Evolutionary conservation across 2,797 vertebrate species (phyloP), one percentile per base, ranked within the genome.

Genomic region (Rhinichthys osculus): DNA sequence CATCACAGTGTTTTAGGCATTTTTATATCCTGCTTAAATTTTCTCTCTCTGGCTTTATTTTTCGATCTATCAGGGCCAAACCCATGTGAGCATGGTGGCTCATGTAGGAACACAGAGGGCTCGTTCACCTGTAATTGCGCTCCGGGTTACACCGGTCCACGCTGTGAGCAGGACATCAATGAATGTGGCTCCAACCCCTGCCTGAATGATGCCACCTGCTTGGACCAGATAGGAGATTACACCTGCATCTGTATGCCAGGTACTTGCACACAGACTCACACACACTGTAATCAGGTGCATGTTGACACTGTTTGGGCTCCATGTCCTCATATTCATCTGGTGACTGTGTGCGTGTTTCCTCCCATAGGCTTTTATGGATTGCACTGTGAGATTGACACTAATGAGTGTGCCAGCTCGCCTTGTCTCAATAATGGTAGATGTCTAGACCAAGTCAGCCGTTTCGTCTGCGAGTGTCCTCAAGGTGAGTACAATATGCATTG

Each of bases 141-240:
- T 23, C 94, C 91, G 42, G 97, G 98, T 52, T 98, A 98, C 7
- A 91, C 95, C 0, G 98, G 97, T 0, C 97, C 98, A 5, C 97
- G 97, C 59, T 99, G 98, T 0, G 98, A 99, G 88, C 96, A 96
- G 92, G 98, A 99, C 85, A 94, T 99, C 89, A 98, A 98, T 0
- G 97, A 99, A 86, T 99, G 98, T n/a, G 95, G 96, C 16, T 97
- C 97, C 0, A 97, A 92, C 89, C 98, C 98, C 0, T 99, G 98
- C 89, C 96, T 96, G 83, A 99, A 99, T 0, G 98, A 99, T 9
- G 98, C 97, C 92, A 99, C 98, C 79, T 99, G 98, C 85, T 93
- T 99, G 92, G 98, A 99, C 92, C 97, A 98, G 90, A 99, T 99
- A 0, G 98, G 98, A 40, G 97, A 95, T 38, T 99, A 98, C 94